Evolutionary conservation across 1,140 invertebrate species (phyloP).

Genomic region (Aphaenogaster ashmeadi): DNA sequence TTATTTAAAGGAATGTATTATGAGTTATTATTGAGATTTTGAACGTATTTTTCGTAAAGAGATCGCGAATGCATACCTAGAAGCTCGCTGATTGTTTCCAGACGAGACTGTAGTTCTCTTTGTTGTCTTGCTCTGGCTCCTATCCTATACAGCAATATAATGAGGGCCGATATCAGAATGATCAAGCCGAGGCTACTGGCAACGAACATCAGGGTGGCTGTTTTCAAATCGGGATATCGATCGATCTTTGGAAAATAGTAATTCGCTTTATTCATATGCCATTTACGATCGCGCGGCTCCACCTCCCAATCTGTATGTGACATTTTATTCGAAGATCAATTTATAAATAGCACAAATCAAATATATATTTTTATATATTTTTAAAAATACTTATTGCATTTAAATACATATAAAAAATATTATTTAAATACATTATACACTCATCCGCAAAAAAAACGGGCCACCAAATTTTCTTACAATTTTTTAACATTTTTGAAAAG

Average conservation of each 20-base stretch:
- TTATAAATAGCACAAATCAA: neutral
- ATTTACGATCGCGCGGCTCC: slow-evolving; percentile 88
- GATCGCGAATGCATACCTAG: slow-evolving; percentile 85
- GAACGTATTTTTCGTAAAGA: neutral
- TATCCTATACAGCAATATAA: slow-evolving; percentile 90
- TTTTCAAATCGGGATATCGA: slow-evolving; percentile 90
- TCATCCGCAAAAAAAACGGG: too few species aligned
- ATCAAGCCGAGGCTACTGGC: slow-evolving; percentile 90
- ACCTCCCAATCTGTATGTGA: slow-evolving; percentile 87
- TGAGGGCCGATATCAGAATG: slow-evolving; percentile 89
- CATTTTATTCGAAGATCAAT: neutral
- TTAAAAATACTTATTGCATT: neutral
- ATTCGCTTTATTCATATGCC: slow-evolving; percentile 91
- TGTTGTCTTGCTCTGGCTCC: slow-evolving; percentile 89
- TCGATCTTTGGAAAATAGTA: slow-evolving; percentile 92
- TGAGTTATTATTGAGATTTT: neutral
- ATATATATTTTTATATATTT: neutral
- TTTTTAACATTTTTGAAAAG: too few species aligned
- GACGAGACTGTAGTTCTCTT: slow-evolving; percentile 89
- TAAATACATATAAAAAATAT: too few species aligned
- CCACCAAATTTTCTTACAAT: too few species aligned
- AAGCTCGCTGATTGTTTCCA: slow-evolving; percentile 90
- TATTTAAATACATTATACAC: too few species aligned
- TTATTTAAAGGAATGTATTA: too few species aligned
- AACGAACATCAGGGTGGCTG: slow-evolving; percentile 89